phyloP scores from a whole-genome alignment of 1,140 invertebrate genomes.

The Neotoxoptera formosana region DNA sequence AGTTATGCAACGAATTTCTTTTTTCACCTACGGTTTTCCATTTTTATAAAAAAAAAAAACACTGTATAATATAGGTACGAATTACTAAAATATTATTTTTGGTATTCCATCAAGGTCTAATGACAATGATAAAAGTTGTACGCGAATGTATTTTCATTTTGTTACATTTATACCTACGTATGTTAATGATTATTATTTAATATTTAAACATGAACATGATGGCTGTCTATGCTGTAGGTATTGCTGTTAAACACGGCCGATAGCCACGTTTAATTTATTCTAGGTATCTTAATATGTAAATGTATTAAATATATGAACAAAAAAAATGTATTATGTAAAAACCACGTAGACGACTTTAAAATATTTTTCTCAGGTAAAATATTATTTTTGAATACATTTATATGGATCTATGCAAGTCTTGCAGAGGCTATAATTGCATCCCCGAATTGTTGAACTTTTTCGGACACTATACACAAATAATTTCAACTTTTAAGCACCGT shows the following conservation, averaged over 20 bases:
- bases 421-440: too few relatives aligned
- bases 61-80: not conserved
- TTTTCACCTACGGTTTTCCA: not conserved
- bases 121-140: not conserved
- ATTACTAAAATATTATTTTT: not conserved
- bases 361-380: not conserved
- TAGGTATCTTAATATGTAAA: too few relatives aligned
- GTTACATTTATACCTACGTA: not conserved
- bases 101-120: not conserved
- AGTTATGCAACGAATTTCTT: slow-evolving; percentile 42
- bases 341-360: not conserved
- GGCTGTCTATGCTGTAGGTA: not conserved
- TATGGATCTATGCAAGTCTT: too few relatives aligned
- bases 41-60: not conserved
- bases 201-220: not conserved
- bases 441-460: too few relatives aligned
- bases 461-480: too few relatives aligned
- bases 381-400: too few relatives aligned
- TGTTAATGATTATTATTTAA: not conserved
- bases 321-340: not conserved
- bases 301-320: not conserved
- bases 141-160: not conserved
- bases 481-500: too few relatives aligned
- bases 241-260: not conserved
- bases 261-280: not conserved